These are phyloP conservation scores for Zygaena filipendulae DNA, from an alignment of 2,888 invertebrate genomes.

Conservation along the genomic window DNA sequence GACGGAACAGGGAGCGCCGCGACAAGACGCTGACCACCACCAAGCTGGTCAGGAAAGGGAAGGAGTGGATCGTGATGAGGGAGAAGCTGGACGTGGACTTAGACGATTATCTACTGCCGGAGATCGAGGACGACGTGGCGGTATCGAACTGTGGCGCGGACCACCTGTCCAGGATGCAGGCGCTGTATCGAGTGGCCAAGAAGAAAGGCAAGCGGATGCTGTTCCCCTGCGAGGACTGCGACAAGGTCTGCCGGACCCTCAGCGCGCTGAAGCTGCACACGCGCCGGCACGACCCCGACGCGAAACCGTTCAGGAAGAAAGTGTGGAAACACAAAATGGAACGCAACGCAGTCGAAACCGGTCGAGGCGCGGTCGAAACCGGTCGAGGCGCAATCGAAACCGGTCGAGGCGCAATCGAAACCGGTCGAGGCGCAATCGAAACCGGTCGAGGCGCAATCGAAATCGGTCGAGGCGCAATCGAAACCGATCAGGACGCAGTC, in stretches of 20 bases:
- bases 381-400: not conserved
- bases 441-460: conserved; percentile 4
- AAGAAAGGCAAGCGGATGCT: conserved; percentile 31
- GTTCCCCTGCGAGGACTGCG: conserved; percentile 42
- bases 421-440: too few species aligned
- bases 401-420: conserved; percentile 14
- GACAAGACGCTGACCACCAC: conserved; percentile 28
- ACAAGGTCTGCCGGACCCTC: conserved; percentile 39
- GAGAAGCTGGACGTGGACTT: conserved; percentile 21
- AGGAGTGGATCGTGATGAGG: conserved; percentile 41
- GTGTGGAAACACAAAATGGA: conserved; percentile 33
- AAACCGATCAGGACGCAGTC: not conserved
- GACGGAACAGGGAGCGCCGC: conserved; percentile 23
- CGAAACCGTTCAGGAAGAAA: conserved; percentile 38
- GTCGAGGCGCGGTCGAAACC: conserved; percentile 5
- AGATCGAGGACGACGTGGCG: conserved; percentile 22
- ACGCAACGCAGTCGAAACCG: conserved; percentile 3
- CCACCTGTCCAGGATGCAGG: conserved; percentile 33
- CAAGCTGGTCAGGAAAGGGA: conserved; percentile 35
- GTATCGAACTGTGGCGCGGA: conserved; percentile 15
- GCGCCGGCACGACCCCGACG: conserved; percentile 34
- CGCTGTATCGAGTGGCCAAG: conserved; percentile 29
- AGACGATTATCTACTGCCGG: conserved; percentile 24
- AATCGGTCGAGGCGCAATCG: conserved; percentile 1
- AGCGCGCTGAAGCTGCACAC: conserved; percentile 38